These are phyloP conservation scores for Rhamnusium bicolor DNA, from an alignment of 2,888 invertebrate genomes.

Conservation along the genomic window DNA sequence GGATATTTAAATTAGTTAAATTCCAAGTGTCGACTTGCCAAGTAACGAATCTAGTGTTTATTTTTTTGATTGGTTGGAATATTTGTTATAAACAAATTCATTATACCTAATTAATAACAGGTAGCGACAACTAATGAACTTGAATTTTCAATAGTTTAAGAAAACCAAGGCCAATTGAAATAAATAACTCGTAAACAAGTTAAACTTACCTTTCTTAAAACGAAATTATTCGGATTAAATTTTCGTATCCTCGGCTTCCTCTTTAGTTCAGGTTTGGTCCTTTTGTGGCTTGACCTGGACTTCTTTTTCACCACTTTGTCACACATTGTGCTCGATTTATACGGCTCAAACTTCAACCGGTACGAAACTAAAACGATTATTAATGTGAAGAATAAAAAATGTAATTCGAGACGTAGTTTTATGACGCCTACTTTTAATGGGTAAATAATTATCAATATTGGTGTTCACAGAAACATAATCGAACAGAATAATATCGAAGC, in stretches of 20 bases:
- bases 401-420: constrained; percentile 20
- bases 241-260: constrained; percentile 6
- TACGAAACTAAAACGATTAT: background rate
- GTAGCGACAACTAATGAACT: no score
- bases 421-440: constrained; percentile 18
- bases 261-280: background rate
- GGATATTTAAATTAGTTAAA: background rate
- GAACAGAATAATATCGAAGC: background rate
- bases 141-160: background rate
- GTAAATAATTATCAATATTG: background rate
- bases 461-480: background rate
- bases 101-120: no score
- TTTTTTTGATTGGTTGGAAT: no score
- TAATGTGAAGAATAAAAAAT: background rate
- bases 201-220: constrained; percentile 26
- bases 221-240: constrained; percentile 24
- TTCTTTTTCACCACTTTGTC: constrained; percentile 17
- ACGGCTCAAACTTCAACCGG: background rate
- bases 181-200: background rate
- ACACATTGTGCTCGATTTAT: background rate
- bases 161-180: background rate
- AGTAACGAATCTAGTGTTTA: background rate
- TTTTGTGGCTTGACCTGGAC: background rate
- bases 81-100: no score
- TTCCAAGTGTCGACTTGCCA: constrained; percentile 10